phyloP scores from a whole-genome alignment of 2,113 vertebrate species.

The Channa argus region DNA sequence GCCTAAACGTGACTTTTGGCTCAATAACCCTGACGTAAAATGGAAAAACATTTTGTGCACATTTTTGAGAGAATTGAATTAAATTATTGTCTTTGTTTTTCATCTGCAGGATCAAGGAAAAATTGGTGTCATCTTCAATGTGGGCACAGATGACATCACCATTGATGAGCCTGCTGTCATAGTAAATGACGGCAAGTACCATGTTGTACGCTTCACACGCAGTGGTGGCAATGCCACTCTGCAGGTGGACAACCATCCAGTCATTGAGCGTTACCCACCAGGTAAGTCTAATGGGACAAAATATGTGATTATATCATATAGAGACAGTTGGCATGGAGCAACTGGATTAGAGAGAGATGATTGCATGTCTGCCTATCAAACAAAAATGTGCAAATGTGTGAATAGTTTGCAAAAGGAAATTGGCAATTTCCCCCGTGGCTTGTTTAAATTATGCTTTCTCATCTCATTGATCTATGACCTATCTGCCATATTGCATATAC shows the following conservation, averaged over 20 bases:
- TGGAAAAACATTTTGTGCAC: background rate
- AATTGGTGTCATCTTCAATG: constrained; percentile 95
- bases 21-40: constrained; percentile 4
- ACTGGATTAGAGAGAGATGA: constrained; percentile 21
- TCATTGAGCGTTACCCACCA: constrained; percentile 95
- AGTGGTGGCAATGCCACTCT: constrained; percentile 96
- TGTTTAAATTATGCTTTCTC: constrained; percentile 11
- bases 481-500: constrained; percentile 42
- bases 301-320: background rate
- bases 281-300: constrained; percentile 80
- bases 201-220: constrained; percentile 96
- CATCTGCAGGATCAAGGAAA: constrained; percentile 90
- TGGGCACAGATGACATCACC: constrained; percentile 95
- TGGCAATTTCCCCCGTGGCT: constrained; percentile 50
- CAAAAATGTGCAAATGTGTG: constrained; percentile 24
- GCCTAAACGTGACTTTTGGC: constrained; percentile 32
- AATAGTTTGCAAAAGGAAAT: constrained; percentile 54
- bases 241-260: constrained; percentile 96
- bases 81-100: constrained; percentile 11
- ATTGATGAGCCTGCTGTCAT: constrained; percentile 92
- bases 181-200: constrained; percentile 96
- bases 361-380: constrained; percentile 57
- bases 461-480: constrained; percentile 49
- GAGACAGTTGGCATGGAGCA: constrained; percentile 49
- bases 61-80: too few species aligned